Evolutionary conservation across 1,140 invertebrate genomes (phyloP), one percentile per base, ranked within the genome.

Genomic region (Nasonia vitripennis): DNA sequence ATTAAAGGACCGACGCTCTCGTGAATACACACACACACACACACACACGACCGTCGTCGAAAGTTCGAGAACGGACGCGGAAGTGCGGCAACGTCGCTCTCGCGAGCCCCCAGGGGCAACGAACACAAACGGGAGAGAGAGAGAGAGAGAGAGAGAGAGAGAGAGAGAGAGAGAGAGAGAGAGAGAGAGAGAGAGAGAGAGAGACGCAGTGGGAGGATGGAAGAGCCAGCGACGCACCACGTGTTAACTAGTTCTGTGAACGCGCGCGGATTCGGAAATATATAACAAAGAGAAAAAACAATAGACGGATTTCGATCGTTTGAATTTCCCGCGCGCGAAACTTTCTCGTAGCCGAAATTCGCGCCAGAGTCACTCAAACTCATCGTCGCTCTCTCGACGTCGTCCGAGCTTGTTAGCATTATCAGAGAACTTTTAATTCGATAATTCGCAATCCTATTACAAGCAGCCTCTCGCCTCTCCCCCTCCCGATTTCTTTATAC

Each of bases 141-240:
- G 77, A 80, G 48, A 51, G 74, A 37, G 81, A 78, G 75, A 84
- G 80, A 86, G 71, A 67, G 55, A 86, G 87, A 88, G 27, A 78
- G 34, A 73, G 77, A 77, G 48, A 51, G 74, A 37, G 81, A 78
- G 75, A 84, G 80, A 86, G 71, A 67, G 55, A 86, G 87, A 88
- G 34, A 73, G 77, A 77, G 34, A 73, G 77, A 77, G 48, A 51
- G 74, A 37, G 81, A 78, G 75, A 84, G 80, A 86, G 71, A 67
- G 55, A 86, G 87, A 88, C 85, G 31, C 31, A 88, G 51, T 4
- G 41, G 41, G 45, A 68, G 27, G 73, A 20, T n/a, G 23, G 37
- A 75, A 27, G 73, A 20, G 68, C 7, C 14, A 34, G 68, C 23
- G 2, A 45, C 73, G 27, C 27, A 41, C 17, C 73, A 75, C 73